Base-by-base conservation (phyloP, 2,113 vertebrate genomes). In the Melanostigma gelatinosum region DNA sequence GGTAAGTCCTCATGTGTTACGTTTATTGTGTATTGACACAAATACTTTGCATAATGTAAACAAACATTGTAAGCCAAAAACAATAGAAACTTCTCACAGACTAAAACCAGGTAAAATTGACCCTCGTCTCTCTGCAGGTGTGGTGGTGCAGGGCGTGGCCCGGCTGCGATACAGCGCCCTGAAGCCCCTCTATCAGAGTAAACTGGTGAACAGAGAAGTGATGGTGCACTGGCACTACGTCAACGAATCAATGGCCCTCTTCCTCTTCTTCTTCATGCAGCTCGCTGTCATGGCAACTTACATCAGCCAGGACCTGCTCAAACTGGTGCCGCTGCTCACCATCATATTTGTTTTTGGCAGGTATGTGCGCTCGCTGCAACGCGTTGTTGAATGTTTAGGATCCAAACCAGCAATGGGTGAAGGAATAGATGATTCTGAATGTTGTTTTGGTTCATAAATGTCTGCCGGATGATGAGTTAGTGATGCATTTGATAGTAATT, bases 211-310 rank as follows among this genome's bases (percentile, higher is more conserved):
- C 83, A 94, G 93, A 63, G 81, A 94, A 61, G 91, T 93, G 75
- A 34, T 40, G 0, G 91, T 97, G 57, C 97, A 99, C 89, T 87
- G 93, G 73, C 92, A 88, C 69, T 98, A 92, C 0, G 93, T 98
- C 79, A 92, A 94, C 22, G 96, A 98, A 40, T 97, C 97, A 0
- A 3, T 97, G 24, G 88, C 93, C 0, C 97, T 99, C 82, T 97
- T 96, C 93, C 93, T 97, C 79, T 95, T 99, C 77, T 99, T 95
- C 93, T 96, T 98, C 94, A 93, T 98, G 87, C 97, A 98, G 89
- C 93, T 98, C 54, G 92, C 95, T 0, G 96, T 98, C 86, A 94
- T 97, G 77, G 95, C 96, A 34, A 97, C 97, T 1, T 97, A 98
- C 89, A 85, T 98, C 79, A 93, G 93, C 0, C 97, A 97, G 79